Evolutionary conservation across 2,888 invertebrate species (phyloP), one percentile per base, ranked within the genome.

Genomic region (Apodemia duryi): DNA sequence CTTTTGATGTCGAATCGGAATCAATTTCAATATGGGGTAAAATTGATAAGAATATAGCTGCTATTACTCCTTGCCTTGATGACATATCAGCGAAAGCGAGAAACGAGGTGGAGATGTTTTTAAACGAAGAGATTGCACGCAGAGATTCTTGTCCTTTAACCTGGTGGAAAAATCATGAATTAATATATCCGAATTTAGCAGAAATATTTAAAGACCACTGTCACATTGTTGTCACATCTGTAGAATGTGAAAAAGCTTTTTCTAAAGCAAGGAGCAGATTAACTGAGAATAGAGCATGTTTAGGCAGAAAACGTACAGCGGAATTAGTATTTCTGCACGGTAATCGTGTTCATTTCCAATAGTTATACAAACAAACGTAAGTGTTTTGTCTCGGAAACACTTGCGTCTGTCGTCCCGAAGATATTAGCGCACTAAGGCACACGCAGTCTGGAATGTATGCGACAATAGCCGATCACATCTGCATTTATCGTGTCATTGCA

Each of bases 101-200:
- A 38, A 38, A 54, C 63, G 38, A 65, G 52, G n/a, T 43, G 54
- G 61, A 62, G 32, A 62, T 62, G 13, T 62, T 62, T 46, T 49
- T 49, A 13, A 49, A 49, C 11, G 49, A 49, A 49, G 49, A 49
- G 5, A n/a, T 49, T 13, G 49, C n/a, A n/a, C 13, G n/a, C n/a
- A 11, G 49, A 49, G 49, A 49, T 13, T 49, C 49, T 5, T 49
- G 49, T 49, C 49, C 49, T 11, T 13, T 49, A 49, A 49, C 49
- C 0, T 49, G 49, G 49, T 49, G 49, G 49, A 49, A 49, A 49
- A 49, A 11, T n/a, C 49, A 49, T 49, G 49, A 11, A 4, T 13
- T 49, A 13, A 49, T 49, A 49, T 49, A 49, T 49, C 49, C 49
- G 6, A 49, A 49, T 49, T 49, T 49, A 2, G 49, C 13, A 3